phyloP scores from a whole-genome alignment of 1,140 invertebrate genomes.

The Pseudomyrmex concolor region DNA sequence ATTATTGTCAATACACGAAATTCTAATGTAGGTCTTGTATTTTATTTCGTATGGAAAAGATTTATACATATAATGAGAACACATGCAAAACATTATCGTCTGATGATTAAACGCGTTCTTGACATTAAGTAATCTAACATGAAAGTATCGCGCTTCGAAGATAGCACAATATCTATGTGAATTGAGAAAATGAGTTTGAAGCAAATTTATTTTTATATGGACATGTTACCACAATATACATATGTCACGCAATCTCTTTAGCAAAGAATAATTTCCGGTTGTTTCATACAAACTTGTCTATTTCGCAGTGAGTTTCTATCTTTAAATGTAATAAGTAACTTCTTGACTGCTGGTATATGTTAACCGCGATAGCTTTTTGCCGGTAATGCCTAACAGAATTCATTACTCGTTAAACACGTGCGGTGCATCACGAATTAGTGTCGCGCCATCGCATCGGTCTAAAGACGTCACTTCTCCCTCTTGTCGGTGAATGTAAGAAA shows the following conservation, averaged over 20 bases:
- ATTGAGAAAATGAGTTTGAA: background rate
- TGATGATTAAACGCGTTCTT: background rate
- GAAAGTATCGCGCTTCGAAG: background rate
- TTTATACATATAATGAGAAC: background rate
- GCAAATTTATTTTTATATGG: background rate
- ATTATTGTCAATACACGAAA: background rate
- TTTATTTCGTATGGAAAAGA: background rate
- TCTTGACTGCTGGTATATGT: slow-evolving; percentile 24
- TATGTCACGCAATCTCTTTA: slow-evolving; percentile 2
- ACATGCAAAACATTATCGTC: background rate
- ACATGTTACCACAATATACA: background rate
- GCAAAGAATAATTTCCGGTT: slow-evolving; percentile 7
- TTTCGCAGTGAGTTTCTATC: slow-evolving; percentile 32
- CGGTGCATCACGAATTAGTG: slow-evolving; percentile 46
- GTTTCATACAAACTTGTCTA: slow-evolving; percentile 15
- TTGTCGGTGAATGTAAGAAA: slow-evolving; percentile 5
- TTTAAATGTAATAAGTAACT: slow-evolving; percentile 34
- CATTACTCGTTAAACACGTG: slow-evolving; percentile 56
- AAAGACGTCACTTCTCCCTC: slow-evolving; percentile 19
- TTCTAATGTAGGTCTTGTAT: background rate
- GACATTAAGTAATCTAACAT: background rate
- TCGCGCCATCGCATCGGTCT: slow-evolving; percentile 43
- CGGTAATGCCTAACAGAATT: slow-evolving; percentile 53
- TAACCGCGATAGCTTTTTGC: slow-evolving; percentile 44
- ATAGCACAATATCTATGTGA: background rate